Conservation (phyloP, 2,113 vertebrate species). For the Mus spicilegus region DNA sequence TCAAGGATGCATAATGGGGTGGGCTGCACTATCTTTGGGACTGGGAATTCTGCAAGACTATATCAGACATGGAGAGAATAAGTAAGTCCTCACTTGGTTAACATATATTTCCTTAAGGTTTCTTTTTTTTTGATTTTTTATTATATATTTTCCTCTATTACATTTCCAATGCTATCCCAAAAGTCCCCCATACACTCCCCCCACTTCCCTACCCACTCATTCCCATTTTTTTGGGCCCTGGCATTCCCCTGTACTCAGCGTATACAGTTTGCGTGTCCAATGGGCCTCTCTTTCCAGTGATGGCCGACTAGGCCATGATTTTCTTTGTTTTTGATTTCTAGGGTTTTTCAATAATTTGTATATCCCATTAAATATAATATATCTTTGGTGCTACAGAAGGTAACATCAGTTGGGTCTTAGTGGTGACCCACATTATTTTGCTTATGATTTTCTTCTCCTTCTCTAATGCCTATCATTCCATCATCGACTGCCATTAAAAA, state of each 20-base stretch:
- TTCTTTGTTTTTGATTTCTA: slow-evolving; percentile 21
- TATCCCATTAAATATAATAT: background rate
- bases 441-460: background rate
- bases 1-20: background rate
- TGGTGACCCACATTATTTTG: background rate
- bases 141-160: too few species aligned
- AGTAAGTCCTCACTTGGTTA: background rate
- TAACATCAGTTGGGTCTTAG: background rate
- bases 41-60: background rate
- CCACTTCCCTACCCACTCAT: too few species aligned
- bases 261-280: too few species aligned
- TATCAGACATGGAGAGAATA: background rate
- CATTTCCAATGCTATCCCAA: too few species aligned
- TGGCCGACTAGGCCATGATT: too few species aligned
- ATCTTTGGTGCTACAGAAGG: background rate
- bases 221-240: too few species aligned
- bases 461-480: background rate
- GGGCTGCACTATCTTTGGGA: background rate
- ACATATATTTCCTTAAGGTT: background rate
- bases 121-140: too few species aligned
- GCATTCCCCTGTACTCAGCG: too few species aligned
- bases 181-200: too few species aligned
- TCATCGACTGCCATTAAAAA: background rate
- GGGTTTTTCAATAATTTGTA: background rate
- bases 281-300: too few species aligned